These are phyloP conservation scores for Blastobasis adustella DNA, from an alignment of 2,888 invertebrate species.

Conservation along the genomic window DNA sequence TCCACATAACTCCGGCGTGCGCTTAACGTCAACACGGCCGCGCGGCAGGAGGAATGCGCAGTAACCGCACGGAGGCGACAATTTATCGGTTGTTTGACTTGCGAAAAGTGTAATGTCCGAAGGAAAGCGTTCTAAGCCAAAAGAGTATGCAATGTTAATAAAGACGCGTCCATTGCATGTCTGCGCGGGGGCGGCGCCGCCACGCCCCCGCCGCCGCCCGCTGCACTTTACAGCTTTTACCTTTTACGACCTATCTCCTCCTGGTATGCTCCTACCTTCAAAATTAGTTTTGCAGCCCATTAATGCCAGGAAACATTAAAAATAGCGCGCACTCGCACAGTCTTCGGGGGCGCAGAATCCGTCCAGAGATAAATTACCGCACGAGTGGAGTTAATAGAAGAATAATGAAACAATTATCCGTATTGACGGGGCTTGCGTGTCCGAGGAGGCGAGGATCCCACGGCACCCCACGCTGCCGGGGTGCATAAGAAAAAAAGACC, in stretches of 20 bases:
- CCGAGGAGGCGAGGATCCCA: conserved; percentile 39
- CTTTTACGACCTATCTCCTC: conserved; percentile 44
- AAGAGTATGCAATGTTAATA: conserved; percentile 50
- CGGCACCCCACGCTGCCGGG: conserved; percentile 39
- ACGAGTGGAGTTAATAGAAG: conserved; percentile 67
- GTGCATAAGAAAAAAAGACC: conserved; percentile 53
- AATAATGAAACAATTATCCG: conserved; percentile 72
- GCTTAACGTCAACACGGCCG: too few species aligned
- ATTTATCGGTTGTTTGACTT: too few species aligned
- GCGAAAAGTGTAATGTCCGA: background rate
- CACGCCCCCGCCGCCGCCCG: conserved; percentile 49
- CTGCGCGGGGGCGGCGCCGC: conserved; percentile 55
- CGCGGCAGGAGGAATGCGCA: too few species aligned
- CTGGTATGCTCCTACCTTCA: conserved; percentile 43
- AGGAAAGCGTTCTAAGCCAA: conserved; percentile 9
- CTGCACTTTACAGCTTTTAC: conserved; percentile 44
- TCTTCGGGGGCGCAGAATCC: conserved; percentile 1
- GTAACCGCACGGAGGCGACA: too few species aligned
- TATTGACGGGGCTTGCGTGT: conserved; percentile 62
- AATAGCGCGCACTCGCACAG: conserved; percentile 13
- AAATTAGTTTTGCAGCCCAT: conserved; percentile 32
- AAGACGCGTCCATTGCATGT: conserved; percentile 48
- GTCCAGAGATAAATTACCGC: conserved; percentile 46
- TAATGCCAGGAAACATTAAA: conserved; percentile 9
- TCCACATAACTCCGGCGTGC: background rate